Evolutionary conservation across 2,797 vertebrate species (phyloP), one percentile per base, ranked within the genome.

Genomic region (Hippopotamyrus pictus): DNA sequence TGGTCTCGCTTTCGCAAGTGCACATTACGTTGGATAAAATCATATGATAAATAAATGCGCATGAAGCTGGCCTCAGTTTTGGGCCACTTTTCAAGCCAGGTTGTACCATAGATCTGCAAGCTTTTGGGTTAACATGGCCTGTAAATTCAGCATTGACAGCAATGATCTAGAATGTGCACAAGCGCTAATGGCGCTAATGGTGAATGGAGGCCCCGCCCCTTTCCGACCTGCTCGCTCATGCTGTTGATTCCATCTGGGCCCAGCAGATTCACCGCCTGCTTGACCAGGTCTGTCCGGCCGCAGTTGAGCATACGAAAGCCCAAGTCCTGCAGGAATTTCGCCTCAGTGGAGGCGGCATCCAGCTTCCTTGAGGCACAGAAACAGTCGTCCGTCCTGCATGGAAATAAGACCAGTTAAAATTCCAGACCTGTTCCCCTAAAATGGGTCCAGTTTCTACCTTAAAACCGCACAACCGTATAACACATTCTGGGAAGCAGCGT

Each of bases 301-400:
- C 95, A 96, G 94, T 96, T 96, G 41, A 97, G 95, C 96, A 97
- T 97, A 90, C 96, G 95, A 94, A 97, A 97, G 57, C 95, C 96
- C 92, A 97, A 94, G 76, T 96, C 95, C 94, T 96, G 96, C 92
- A 96, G 93, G 92, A 96, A 96, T 92, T 96, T 96, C 89, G 95
- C 95, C 93, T 96, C 96, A 0, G 96, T 96, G 92, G 96, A 96
- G 46, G 95, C 94, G 0, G 96, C 95, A 1, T 97, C 96, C 90
- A 96, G 93, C 89, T 96, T 96, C 12, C 94, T 93, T 65, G 95
- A 94, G 19, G 95, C 94, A 82, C 95, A 96, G 93, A 96, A 95
- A 87, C 96, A 96, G 89, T 96, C 95, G 89, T 96, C 96, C 0
- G 95, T 94, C 93, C 96, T 97, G 93, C n/a, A 90, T 87, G 91